Evolutionary conservation across 2,888 invertebrate genomes (phyloP), one percentile per base, ranked within the genome.

Genomic region (Willowsia nigromaculata): DNA sequence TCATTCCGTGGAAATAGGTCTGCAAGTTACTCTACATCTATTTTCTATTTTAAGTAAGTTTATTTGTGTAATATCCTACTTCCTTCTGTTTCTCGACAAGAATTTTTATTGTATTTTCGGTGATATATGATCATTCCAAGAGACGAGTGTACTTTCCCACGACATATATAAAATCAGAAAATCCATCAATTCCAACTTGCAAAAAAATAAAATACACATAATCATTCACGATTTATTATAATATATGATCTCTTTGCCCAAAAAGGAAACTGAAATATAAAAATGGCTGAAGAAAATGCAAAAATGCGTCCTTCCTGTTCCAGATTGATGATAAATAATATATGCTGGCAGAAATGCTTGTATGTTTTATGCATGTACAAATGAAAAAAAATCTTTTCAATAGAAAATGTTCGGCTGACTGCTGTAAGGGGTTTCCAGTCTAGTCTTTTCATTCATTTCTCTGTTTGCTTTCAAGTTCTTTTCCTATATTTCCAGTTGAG

Each of bases 51-150:
- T n/a, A n/a, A n/a, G n/a, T n/a, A n/a, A n/a, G n/a, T n/a, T 43
- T 3, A 6, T 9, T 43, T 1, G 43, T 43, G 13, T 9, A 9
- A 13, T 43, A 53, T 53, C 53, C n/a, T 18, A 53, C 18, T 11
- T 22, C 53, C 15, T 62, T 18, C 30, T 1, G 30, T 18, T 4
- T 7, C 59, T 6, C 15, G 62, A 30, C 27, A 27, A 30, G 18
- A 27, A 56, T 40, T 71, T 71, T 18, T n/a, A 71, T 71, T 71
- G 65, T 22, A 11, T 71, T 68, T 9, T 18, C 62, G 18, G 40
- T 71, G 71, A 71, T 71, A 71, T 71, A 71, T 71, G 71, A 71
- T 71, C 71, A 40, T 71, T 71, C 0, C 40, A 22, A 18, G 40
- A 71, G 40, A 40, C 6, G 40, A n/a, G 5, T n/a, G n/a, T n/a